phyloP scores from a whole-genome alignment of 1,140 invertebrate genomes.

The Euura lappo region DNA sequence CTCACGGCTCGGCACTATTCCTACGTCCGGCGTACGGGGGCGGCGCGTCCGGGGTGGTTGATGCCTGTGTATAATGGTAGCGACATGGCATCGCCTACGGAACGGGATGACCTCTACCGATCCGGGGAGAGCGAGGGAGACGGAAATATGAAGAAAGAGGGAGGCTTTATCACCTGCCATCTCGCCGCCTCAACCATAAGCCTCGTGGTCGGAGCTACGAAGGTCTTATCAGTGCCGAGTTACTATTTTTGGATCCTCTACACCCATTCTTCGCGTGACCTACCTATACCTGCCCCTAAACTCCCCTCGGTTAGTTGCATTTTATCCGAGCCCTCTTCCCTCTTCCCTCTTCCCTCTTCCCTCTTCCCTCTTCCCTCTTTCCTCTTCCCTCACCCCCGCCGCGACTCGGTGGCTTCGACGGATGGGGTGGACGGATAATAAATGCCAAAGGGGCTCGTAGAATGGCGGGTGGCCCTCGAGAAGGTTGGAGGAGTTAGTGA shows the following conservation, averaged over 20 bases:
- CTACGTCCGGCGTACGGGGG: not conserved
- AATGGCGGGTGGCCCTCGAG: no score
- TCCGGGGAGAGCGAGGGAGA: not conserved
- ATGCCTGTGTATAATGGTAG: not conserved
- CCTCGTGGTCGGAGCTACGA: slow-evolving; percentile 12
- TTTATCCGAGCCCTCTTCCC: not conserved
- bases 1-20: not conserved
- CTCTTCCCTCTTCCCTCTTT: no score
- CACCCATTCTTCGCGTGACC: slow-evolving; percentile 60
- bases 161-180: slow-evolving; percentile 54
- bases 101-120: no score
- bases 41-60: not conserved
- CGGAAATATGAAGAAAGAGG: not conserved
- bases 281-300: slow-evolving; percentile 37
- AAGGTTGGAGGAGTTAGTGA: no score
- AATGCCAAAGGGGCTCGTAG: no score
- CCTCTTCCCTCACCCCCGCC: no score
- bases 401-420: no score
- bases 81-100: no score
- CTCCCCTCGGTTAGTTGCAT: slow-evolving; percentile 2
- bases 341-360: no score
- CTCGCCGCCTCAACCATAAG: slow-evolving; percentile 29
- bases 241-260: slow-evolving; percentile 59
- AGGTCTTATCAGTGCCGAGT: slow-evolving; percentile 58
- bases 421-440: no score